phyloP scores from a whole-genome alignment of 2,113 vertebrate species.

The Murina feae region DNA sequence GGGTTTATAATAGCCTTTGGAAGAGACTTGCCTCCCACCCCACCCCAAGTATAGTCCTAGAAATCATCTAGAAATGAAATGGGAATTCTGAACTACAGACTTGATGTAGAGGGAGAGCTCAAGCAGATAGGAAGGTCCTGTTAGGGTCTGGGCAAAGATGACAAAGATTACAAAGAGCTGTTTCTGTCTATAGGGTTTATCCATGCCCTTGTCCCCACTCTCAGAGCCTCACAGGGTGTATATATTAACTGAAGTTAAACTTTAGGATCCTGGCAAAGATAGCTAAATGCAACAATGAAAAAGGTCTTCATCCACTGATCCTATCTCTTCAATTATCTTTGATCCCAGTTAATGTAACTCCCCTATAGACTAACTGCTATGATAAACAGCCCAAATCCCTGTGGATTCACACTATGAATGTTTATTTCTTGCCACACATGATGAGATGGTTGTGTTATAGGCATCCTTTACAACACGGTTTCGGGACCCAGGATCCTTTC shows the following conservation, averaged over 20 bases:
- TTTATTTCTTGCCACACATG: neutral
- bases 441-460: neutral
- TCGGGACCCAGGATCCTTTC: neutral
- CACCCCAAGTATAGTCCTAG: conserved; percentile 21
- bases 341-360: neutral
- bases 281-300: neutral
- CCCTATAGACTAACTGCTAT: neutral
- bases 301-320: neutral
- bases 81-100: neutral
- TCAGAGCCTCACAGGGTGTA: neutral
- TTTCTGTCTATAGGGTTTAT: neutral
- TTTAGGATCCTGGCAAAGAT: neutral
- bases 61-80: conserved; percentile 55
- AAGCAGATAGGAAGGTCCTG: neutral
- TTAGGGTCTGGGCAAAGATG: neutral
- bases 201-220: neutral
- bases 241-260: neutral
- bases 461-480: neutral
- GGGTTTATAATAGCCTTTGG: conserved; percentile 56
- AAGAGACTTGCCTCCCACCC: conserved; percentile 3
- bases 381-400: neutral
- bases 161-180: neutral
- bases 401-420: neutral
- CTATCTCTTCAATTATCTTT: neutral
- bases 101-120: neutral